Evolutionary conservation across 2,888 invertebrate genomes (phyloP), one percentile per base, ranked within the genome.

Genomic region (Hypomecis atomaria): DNA sequence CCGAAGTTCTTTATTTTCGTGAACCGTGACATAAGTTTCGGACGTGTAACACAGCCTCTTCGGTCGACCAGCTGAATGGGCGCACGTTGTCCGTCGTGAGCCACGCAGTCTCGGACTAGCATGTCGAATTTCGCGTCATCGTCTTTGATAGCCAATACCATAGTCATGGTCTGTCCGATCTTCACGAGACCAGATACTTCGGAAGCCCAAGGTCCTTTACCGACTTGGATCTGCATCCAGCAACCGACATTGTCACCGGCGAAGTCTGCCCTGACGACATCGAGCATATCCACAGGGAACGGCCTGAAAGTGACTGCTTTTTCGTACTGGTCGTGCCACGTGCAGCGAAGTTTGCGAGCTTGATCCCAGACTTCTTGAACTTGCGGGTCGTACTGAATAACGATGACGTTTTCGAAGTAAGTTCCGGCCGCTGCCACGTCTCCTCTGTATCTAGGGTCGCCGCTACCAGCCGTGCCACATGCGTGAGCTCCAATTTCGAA

Each of bases 191-290:
- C 98, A 0, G 98, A 97, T 0, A 98, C 98, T 89, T 98, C 98
- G 0, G 98, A 97, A 8, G 98, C 98, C 98, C 98, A 98, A 0
- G 98, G 98, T 33, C 98, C 98, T 83, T 97, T 98, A 45, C 98
- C 98, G 4, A 98, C 97, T 93, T 98, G 98, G 72, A 98, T 98
- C 84, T 98, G 98, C 98, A 98, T 98, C 98, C 98, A 98, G 89
- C 98, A 98, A 13, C 98, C 98, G 2, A 98, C 98, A 80, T 98
- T 98, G 78, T 98, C 98, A 0, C 98, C 98, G 63, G 98, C 98
- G 74, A 98, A 98, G 78, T 98, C 98, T 4, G 98, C 98, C 58
- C 98, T 92, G n/a, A 98, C 98, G 5, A 98, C 98, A 84, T 98
- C 98, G 59, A 98, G 82, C 98, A 98, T 98, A 83, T 98, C 98